Evolutionary conservation across 2,113 vertebrate species (phyloP), one percentile per base, ranked within the genome.

Genomic region (Himantopus leucocephalus): DNA sequence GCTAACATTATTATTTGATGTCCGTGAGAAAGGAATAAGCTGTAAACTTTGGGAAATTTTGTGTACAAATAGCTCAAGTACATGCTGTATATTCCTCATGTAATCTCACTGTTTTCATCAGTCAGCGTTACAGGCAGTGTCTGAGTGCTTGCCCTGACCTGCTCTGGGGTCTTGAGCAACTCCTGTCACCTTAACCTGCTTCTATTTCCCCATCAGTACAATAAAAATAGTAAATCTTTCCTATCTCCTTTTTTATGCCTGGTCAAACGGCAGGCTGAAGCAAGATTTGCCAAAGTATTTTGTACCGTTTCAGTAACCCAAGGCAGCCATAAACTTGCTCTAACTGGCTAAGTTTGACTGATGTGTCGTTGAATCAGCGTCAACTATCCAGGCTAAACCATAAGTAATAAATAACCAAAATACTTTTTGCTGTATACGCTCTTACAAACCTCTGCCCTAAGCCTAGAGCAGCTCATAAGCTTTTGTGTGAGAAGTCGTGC

Each of bases 221-320:
- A 76, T 66, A 79, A 47, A 81, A 75, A n/a, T 12, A 76, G n/a
- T 58, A 92, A 96, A 72, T 91, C 55, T 94, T 91, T 77, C 86
- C 74, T 45, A n/a, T 87, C 58, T 91, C 34, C 73, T 81, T 59
- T 39, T 64, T 78, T 41, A 23, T 5, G 35, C 41, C 21, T 35
- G 24, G 39, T 89, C 71, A 82, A 48, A 87, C 1, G 1, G 29
- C 58, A 89, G 76, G 45, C 58, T 70, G 72, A 45, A 81, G 43
- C 26, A 59, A 81, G 66, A 43, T 76, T 39, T 83, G 24, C 66
- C 77, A 50, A 58, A 90, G 68, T 79, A 48, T 48, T 87, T 70
- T 76, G 45, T 34, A 27, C 35, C 34, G 9, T 27, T 83, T 68
- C 32, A 64, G n/a, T 50, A 74, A n/a, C 47, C 59, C 9, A 22